Conservation (phyloP, 2,797 vertebrate genomes). For the Diplodus puntazzo region DNA sequence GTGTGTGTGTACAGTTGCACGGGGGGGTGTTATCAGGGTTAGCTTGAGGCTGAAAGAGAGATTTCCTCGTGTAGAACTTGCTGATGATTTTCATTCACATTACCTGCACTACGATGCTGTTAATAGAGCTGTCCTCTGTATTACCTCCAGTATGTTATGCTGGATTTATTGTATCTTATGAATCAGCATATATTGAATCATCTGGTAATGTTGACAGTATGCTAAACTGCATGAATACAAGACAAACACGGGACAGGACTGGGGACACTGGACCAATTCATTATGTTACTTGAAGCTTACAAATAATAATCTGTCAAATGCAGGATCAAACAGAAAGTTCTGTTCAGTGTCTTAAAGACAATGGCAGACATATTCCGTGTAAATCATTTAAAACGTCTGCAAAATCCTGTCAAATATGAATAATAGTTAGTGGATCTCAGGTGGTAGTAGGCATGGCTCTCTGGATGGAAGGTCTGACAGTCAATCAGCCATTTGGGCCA, state of each 20-base stretch:
- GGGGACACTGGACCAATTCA: constrained; percentile 2
- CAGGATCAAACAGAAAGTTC: neutral
- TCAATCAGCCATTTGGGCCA: neutral
- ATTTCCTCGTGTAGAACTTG: constrained; percentile 38
- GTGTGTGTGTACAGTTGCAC: neutral
- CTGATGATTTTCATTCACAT: constrained; percentile 26
- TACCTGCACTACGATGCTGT: neutral
- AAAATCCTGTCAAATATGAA: neutral
- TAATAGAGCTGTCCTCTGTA: constrained; percentile 3
- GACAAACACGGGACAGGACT: neutral
- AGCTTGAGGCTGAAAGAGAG: constrained; percentile 43
- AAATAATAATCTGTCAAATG: constrained; percentile 18
- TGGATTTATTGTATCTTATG: neutral
- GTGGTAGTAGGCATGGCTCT: too few relatives aligned
- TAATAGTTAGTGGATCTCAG: neutral
- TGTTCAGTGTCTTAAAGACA: neutral
- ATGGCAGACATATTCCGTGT: neutral
- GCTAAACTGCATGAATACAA: neutral
- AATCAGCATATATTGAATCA: neutral
- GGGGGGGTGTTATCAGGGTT: constrained; percentile 31
- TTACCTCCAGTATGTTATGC: neutral
- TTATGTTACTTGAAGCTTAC: constrained; percentile 25
- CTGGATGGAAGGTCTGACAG: neutral
- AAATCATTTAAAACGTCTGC: neutral
- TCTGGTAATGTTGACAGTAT: neutral